Evolutionary conservation across 2,888 invertebrate genomes (phyloP).

Genomic region (Tipula confusa): DNA sequence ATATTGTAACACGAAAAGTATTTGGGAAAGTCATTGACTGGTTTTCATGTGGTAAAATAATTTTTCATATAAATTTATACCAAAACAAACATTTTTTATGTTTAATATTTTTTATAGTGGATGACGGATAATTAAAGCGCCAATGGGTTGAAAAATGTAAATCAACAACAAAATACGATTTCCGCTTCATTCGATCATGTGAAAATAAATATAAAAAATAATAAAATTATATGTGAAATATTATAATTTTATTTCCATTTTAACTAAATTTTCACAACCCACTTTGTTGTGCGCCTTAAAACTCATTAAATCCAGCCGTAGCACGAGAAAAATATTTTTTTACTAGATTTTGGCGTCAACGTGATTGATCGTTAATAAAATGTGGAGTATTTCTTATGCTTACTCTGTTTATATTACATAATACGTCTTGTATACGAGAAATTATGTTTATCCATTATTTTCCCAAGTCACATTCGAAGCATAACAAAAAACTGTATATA

Average conservation of each 20-base stretch:
- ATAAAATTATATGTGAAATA: not conserved
- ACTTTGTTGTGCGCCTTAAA: not conserved
- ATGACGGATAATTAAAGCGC: not conserved
- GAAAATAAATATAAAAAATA: not conserved
- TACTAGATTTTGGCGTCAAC: conserved; percentile 12
- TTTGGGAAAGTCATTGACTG: not conserved
- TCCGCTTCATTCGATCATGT: not conserved
- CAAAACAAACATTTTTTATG: not conserved
- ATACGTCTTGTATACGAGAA: not conserved
- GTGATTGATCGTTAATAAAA: conserved; percentile 1
- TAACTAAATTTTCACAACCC: not conserved
- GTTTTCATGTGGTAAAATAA: not conserved
- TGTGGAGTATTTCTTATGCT: not conserved
- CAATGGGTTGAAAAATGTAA: not conserved
- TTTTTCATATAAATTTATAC: not conserved
- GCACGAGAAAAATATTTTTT: not conserved
- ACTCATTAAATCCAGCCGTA: not conserved
- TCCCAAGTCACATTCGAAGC: not conserved
- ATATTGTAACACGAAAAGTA: not conserved
- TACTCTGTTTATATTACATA: not conserved
- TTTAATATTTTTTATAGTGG: not conserved
- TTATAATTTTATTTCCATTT: not conserved
- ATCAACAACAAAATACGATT: not conserved
- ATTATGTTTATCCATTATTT: not conserved
- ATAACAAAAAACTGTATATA: not conserved